Evolutionary conservation across 2,888 invertebrate genomes (phyloP).

Genomic region (Tiphia femorata): DNA sequence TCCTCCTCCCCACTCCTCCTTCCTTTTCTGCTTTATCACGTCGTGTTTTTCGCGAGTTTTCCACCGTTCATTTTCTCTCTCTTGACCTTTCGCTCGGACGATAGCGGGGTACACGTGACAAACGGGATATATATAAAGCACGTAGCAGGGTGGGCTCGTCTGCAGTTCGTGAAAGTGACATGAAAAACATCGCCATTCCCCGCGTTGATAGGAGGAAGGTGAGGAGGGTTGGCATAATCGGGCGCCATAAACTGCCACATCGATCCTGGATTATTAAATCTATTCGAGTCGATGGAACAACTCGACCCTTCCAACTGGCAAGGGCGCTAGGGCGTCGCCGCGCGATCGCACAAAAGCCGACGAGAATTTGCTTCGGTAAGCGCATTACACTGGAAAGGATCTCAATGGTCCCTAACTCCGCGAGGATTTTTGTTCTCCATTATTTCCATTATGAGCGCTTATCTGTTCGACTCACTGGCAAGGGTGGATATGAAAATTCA

Average conservation of each 20-base stretch:
- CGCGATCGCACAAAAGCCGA: not conserved
- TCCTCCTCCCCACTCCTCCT: not conserved
- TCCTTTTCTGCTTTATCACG: not conserved
- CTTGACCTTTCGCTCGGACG: not conserved
- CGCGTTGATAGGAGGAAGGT: not conserved
- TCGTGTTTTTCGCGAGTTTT: not conserved
- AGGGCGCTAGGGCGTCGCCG: too few relatives aligned
- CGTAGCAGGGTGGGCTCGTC: too few relatives aligned
- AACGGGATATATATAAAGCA: not conserved
- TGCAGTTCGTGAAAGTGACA: too few relatives aligned
- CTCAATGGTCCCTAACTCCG: too few relatives aligned
- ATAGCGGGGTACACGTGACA: slow-evolving; percentile 6
- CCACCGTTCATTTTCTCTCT: not conserved
- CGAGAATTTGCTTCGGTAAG: not conserved
- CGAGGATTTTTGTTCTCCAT: too few relatives aligned
- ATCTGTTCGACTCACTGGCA: too few relatives aligned
- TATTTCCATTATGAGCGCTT: too few relatives aligned
- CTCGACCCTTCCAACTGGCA: not conserved
- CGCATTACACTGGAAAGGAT: too few relatives aligned
- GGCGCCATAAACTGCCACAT: too few relatives aligned
- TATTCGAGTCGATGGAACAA: not conserved
- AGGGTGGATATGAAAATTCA: too few relatives aligned
- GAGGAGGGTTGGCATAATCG: slow-evolving; percentile 27
- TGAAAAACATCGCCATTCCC: too few relatives aligned
- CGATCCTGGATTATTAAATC: slow-evolving; percentile 46